A percentile compares a stretch with the other conserved stretches of the same genome.
Conservation (phyloP, 2,888 invertebrate species). For the Conchocele bisecta region DNA sequence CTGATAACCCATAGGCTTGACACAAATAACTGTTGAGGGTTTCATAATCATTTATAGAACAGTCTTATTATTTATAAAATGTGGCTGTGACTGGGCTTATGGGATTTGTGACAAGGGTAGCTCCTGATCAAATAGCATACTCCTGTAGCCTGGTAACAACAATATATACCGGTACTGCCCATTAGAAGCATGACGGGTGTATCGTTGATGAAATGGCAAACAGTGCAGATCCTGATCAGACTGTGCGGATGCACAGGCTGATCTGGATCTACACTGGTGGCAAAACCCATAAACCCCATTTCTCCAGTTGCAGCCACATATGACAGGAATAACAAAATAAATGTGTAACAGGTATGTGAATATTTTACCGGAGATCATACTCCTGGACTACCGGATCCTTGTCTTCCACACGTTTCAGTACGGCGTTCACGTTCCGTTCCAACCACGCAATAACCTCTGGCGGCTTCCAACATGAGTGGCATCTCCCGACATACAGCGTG, state of each 20-base stretch:
- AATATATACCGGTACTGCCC: too few relatives aligned
- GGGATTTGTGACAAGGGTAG: too few relatives aligned
- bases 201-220: too few relatives aligned
- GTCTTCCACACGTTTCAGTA: conserved; percentile 87
- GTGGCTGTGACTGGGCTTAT: too few relatives aligned
- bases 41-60: too few relatives aligned
- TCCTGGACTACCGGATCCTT: conserved; percentile 86
- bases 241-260: background rate
- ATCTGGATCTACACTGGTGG: background rate
- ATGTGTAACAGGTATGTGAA: background rate
- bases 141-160: too few relatives aligned
- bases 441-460: conserved; percentile 89
- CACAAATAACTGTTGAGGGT: too few relatives aligned
- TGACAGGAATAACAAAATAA: background rate
- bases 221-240: background rate
- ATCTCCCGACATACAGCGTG: conserved; percentile 89
- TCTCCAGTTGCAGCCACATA: too few relatives aligned
- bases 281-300: background rate
- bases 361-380: conserved; percentile 85
- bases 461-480: conserved; percentile 91
- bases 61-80: too few relatives aligned
- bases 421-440: conserved; percentile 88
- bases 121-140: too few relatives aligned
- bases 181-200: too few relatives aligned
- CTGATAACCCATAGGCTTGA: too few relatives aligned